Conservation (phyloP, 2,113 vertebrate species). For the Callithrix jacchus region DNA sequence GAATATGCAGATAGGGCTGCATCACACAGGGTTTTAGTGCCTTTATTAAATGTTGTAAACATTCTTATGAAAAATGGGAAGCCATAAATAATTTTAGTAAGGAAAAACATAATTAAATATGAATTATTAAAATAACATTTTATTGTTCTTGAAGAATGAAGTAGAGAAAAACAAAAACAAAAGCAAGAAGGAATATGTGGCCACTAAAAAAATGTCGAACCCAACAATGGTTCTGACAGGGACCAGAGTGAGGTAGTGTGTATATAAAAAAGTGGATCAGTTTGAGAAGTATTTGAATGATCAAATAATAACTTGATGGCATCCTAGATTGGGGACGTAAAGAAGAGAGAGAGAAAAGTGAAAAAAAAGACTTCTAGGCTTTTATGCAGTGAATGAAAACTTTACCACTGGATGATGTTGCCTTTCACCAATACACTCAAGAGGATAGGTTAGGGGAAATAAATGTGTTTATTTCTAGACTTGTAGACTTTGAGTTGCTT, state of each 20-base stretch:
- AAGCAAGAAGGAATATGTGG: neutral
- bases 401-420: neutral
- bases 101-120: neutral
- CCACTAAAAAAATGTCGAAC: neutral
- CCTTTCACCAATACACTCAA: neutral
- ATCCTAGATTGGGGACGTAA: too few relatives aligned
- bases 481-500: neutral
- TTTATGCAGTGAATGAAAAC: too few relatives aligned
- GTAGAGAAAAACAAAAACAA: neutral
- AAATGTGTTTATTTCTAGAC: neutral
- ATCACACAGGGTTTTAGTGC: neutral
- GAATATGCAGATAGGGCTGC: neutral
- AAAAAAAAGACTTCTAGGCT: too few relatives aligned
- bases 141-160: neutral
- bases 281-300: neutral
- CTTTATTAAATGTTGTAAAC: neutral
- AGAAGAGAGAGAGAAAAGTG: neutral
- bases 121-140: neutral
- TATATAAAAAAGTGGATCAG: neutral
- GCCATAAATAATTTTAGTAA: neutral
- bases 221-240: too few relatives aligned
- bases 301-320: neutral
- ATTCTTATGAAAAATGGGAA: neutral
- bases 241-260: neutral
- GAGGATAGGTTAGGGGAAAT: neutral